Evolutionary conservation across 2,888 invertebrate species (phyloP).

Genomic region (Eupeodes luniger): DNA sequence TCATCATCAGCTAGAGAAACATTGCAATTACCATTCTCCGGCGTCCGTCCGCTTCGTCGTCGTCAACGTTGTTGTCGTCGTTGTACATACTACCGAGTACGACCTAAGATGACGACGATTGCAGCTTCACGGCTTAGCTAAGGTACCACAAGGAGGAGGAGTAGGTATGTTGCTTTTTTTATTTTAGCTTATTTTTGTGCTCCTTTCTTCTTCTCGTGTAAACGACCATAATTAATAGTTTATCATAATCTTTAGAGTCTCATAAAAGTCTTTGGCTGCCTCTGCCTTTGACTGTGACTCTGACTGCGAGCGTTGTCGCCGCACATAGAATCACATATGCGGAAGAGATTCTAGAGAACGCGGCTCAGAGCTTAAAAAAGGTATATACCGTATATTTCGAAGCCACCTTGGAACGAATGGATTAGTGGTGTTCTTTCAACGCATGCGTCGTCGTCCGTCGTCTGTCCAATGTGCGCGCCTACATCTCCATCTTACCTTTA

Average conservation of each 20-base stretch:
- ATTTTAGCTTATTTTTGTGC: conserved; percentile 22
- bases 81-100: conserved; percentile 19
- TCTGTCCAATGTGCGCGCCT: conserved; percentile 55
- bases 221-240: conserved; percentile 76
- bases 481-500: conserved; percentile 58
- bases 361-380: not conserved
- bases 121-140: conserved; percentile 27
- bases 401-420: conserved; percentile 68
- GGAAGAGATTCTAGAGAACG: conserved; percentile 66
- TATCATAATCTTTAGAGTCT: conserved; percentile 76
- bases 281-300: not conserved
- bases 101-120: not conserved
- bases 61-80: not conserved
- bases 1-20: conserved; percentile 74
- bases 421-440: conserved; percentile 73
- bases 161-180: conserved; percentile 33
- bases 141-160: conserved; percentile 57
- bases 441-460: conserved; percentile 50
- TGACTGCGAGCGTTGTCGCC: conserved; percentile 46
- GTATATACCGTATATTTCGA: not conserved
- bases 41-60: conserved; percentile 20
- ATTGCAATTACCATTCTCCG: conserved; percentile 75
- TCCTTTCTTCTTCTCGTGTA: conserved; percentile 59
- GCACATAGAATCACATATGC: conserved; percentile 69
- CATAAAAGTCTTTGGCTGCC: conserved; percentile 69